A percentile compares a stretch with the other conserved stretches of the same genome.
phyloP scores from a whole-genome alignment of 1,140 invertebrate species.

The Coenobita brevimanus region DNA sequence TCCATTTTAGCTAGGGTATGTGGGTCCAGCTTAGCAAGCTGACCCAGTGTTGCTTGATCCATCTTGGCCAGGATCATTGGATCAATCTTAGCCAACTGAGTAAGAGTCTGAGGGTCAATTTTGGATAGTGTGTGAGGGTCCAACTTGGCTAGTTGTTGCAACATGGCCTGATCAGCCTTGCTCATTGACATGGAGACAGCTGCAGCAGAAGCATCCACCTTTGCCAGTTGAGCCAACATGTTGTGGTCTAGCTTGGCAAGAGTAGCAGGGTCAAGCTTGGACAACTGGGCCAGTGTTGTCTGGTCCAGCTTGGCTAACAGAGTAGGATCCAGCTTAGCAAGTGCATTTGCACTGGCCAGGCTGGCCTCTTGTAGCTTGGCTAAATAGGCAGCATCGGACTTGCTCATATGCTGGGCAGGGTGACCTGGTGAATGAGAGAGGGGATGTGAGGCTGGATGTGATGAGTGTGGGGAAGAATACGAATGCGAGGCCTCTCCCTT shows the following conservation, averaged over 20 bases:
- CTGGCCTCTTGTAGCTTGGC: slow-evolving; percentile 68
- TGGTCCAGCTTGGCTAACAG: slow-evolving; percentile 65
- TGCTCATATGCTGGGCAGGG: slow-evolving; percentile 60
- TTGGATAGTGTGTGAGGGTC: slow-evolving; percentile 51
- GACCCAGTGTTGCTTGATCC: slow-evolving; percentile 63
- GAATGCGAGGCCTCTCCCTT: slow-evolving; percentile 61
- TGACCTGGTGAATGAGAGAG: slow-evolving; percentile 45
- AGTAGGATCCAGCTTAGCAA: slow-evolving; percentile 67
- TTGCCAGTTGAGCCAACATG: slow-evolving; percentile 62
- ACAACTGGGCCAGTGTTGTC: slow-evolving; percentile 61
- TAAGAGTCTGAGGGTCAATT: slow-evolving; percentile 43
- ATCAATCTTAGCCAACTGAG: slow-evolving; percentile 64
- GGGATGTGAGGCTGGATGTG: slow-evolving; percentile 45
- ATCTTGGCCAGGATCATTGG: slow-evolving; percentile 67
- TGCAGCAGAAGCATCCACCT: slow-evolving; percentile 66
- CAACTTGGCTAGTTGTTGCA: slow-evolving; percentile 52
- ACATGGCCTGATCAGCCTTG: slow-evolving; percentile 67
- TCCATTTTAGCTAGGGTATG: slow-evolving; percentile 54
- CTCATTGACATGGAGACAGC: slow-evolving; percentile 65
- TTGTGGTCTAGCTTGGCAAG: slow-evolving; percentile 66
- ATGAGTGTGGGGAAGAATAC: slow-evolving; percentile 59
- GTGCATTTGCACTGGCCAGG: slow-evolving; percentile 67
- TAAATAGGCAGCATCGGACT: slow-evolving; percentile 64
- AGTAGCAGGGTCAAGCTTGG: slow-evolving; percentile 65
- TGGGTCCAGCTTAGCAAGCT: slow-evolving; percentile 60